Evolutionary conservation across 92 coral and sea anemone species (phyloP).

Genomic region (Epizoanthus ramosus): DNA sequence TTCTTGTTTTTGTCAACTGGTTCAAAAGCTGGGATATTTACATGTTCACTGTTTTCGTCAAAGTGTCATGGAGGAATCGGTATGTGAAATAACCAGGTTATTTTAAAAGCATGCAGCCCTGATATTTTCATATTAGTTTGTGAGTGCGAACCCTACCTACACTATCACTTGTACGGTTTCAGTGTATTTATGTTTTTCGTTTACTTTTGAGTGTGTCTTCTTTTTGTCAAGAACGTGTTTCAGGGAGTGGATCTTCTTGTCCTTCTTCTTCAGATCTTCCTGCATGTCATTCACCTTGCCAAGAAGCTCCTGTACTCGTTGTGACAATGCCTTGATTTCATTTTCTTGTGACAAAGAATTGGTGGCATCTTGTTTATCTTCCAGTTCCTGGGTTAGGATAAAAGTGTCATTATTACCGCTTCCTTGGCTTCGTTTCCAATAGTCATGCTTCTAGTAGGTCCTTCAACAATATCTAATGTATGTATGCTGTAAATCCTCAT

Average conservation of each 20-base stretch:
- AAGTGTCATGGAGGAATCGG: too few relatives aligned
- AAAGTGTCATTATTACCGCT: not conserved
- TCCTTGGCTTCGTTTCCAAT: not conserved
- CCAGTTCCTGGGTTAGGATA: constrained; percentile 35
- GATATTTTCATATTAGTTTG: too few relatives aligned
- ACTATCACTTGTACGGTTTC: constrained; percentile 65
- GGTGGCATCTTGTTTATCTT: constrained; percentile 31
- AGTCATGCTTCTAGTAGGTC: too few relatives aligned
- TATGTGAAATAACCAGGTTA: too few relatives aligned
- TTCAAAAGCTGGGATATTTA: too few relatives aligned
- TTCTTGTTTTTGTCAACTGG: too few relatives aligned
- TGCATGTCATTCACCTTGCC: constrained; percentile 76
- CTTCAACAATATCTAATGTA: too few relatives aligned
- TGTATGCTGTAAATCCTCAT: too few relatives aligned
- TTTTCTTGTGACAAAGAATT: constrained; percentile 21
- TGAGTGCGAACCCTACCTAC: constrained; percentile 2
- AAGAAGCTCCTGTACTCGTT: constrained; percentile 69
- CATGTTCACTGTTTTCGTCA: too few relatives aligned
- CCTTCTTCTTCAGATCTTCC: constrained; percentile 69
- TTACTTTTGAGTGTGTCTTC: constrained; percentile 43
- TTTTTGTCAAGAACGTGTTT: constrained; percentile 78
- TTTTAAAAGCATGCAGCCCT: not conserved
- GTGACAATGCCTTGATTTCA: constrained; percentile 62
- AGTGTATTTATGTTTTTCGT: constrained; percentile 52
- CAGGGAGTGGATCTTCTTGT: constrained; percentile 64